A percentile compares a stretch with the other conserved stretches of the same genome.
Conservation (phyloP, 2,797 vertebrate genomes). For the Fistularia tabacaria region DNA sequence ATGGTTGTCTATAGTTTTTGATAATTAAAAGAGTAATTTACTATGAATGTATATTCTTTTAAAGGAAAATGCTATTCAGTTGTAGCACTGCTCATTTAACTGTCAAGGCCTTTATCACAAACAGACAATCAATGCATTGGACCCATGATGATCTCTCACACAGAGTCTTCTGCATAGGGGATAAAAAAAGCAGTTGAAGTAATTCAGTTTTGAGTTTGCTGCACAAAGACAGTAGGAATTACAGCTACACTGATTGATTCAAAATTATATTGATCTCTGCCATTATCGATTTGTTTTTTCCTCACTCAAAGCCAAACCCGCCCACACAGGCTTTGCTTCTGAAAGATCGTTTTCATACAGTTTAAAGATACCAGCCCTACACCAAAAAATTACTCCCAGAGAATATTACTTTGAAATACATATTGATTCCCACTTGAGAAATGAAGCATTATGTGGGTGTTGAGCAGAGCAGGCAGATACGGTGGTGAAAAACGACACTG, state of each 20-base stretch:
- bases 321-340: conserved; percentile 57
- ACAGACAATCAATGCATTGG: conserved; percentile 16
- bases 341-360: conserved; percentile 57
- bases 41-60: too few relatives aligned
- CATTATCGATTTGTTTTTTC: conserved; percentile 52
- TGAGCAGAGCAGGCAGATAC: conserved; percentile 61
- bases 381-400: conserved; percentile 50
- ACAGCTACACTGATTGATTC: conserved; percentile 60
- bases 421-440: conserved; percentile 69
- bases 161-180: conserved; percentile 12
- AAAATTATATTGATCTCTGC: conserved; percentile 65
- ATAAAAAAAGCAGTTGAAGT: conserved; percentile 23
- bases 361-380: conserved; percentile 54
- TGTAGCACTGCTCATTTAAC: too few relatives aligned
- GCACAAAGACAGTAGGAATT: conserved; percentile 56
- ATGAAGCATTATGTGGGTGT: conserved; percentile 73
- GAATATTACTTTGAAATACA: conserved; percentile 67
- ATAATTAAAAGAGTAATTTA: too few relatives aligned
- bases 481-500: conserved; percentile 72
- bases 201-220: conserved; percentile 41
- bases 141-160: conserved; percentile 10
- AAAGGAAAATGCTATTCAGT: too few relatives aligned
- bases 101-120: too few relatives aligned
- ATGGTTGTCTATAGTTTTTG: too few relatives aligned
- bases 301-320: conserved; percentile 50